phyloP scores from a whole-genome alignment of 2,797 vertebrate genomes.

The Toxotes lorentzi region DNA sequence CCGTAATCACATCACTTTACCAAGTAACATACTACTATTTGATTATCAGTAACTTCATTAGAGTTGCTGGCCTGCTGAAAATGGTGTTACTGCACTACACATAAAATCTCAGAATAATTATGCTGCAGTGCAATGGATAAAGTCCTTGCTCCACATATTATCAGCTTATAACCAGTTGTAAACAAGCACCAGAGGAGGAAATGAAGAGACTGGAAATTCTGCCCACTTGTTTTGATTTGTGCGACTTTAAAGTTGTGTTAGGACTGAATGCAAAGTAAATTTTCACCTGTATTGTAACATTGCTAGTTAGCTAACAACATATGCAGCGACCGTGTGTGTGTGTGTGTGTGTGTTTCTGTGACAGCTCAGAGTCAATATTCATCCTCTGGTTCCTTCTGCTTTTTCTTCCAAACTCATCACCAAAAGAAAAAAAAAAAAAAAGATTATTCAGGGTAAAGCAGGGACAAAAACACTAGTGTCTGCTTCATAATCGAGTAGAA shows the following conservation, averaged over 20 bases:
- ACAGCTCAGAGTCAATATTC: neutral
- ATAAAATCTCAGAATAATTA: neutral
- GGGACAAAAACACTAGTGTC: neutral
- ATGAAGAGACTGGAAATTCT: neutral
- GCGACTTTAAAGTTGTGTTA: neutral
- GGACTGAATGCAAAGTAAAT: neutral
- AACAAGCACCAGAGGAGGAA: neutral
- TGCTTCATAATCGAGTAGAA: neutral
- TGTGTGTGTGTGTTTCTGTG: neutral
- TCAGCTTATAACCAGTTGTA: too few species aligned
- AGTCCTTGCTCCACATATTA: too few species aligned
- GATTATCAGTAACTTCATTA: neutral
- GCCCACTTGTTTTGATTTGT: neutral
- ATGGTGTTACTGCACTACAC: neutral
- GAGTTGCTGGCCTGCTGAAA: neutral
- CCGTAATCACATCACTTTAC: neutral
- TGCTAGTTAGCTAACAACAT: neutral
- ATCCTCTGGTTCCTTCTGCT: neutral
- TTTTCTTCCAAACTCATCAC: neutral
- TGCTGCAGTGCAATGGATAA: too few species aligned
- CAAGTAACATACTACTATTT: neutral
- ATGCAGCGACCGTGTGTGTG: neutral
- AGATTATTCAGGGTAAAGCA: neutral
- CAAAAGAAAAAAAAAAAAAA: neutral
- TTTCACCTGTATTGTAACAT: neutral